phyloP scores from a whole-genome alignment of 1,140 invertebrate genomes.

The Steinernema khuongi region DNA sequence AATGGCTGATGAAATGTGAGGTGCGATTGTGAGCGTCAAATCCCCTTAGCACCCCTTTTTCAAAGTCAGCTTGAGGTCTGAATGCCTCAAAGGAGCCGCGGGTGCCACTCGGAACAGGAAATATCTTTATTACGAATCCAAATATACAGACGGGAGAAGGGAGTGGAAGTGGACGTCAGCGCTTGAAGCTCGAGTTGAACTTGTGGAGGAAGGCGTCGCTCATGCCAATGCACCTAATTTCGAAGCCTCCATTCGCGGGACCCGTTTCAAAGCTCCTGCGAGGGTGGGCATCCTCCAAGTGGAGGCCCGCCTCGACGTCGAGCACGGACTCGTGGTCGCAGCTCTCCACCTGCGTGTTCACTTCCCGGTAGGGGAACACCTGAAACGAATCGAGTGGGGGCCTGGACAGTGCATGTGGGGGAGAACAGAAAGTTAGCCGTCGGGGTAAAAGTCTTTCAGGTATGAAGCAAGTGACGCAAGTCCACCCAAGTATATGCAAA shows the following conservation, averaged over 20 bases:
- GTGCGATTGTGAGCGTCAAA: background rate
- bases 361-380: slow-evolving; percentile 5
- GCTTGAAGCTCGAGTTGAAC: background rate
- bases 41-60: background rate
- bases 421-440: too few species aligned
- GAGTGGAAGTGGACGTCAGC: too few species aligned
- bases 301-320: background rate
- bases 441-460: too few species aligned
- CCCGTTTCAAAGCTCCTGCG: background rate
- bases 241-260: background rate
- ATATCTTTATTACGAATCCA: too few species aligned
- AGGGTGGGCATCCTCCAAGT: background rate
- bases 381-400: too few species aligned
- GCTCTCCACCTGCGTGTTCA: background rate
- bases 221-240: background rate
- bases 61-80: background rate
- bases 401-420: too few species aligned
- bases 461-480: too few species aligned
- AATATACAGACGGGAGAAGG: too few species aligned
- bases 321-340: background rate
- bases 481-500: too few species aligned
- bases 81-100: too few species aligned
- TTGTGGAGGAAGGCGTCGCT: slow-evolving; percentile 6
- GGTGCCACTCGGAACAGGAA: too few species aligned
- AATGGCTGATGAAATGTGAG: slow-evolving; percentile 16